Evolutionary conservation across 2,888 invertebrate species (phyloP).

Genomic region (Nomada ferruginata): DNA sequence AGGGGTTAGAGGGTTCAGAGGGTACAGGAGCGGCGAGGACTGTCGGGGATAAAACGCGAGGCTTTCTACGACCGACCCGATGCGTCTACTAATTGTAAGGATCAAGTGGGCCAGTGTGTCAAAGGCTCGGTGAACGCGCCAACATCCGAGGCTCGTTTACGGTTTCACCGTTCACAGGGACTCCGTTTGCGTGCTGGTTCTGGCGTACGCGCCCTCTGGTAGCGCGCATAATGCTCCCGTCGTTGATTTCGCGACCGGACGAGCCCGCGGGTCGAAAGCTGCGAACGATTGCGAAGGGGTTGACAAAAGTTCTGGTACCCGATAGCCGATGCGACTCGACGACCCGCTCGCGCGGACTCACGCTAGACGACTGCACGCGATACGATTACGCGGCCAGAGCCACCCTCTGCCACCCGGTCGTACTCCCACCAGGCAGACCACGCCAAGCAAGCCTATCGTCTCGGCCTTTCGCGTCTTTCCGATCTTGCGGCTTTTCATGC

Average conservation of each 20-base stretch:
- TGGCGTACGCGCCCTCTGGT: slow-evolving; percentile 68
- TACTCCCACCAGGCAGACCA: slow-evolving; percentile 48
- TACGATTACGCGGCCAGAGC: slow-evolving; percentile 79
- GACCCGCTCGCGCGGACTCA: slow-evolving; percentile 78
- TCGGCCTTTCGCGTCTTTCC: slow-evolving; percentile 30
- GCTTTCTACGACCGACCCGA: slow-evolving; percentile 52
- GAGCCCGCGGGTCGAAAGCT: not conserved
- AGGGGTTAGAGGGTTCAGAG: not conserved
- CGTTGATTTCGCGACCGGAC: slow-evolving; percentile 19
- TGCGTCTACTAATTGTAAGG: slow-evolving; percentile 56
- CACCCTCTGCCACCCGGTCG: slow-evolving; percentile 67
- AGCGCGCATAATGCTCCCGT: slow-evolving; percentile 73
- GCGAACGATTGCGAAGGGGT: slow-evolving; percentile 5
- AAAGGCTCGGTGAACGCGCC: slow-evolving; percentile 65
- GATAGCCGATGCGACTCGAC: slow-evolving; percentile 38
- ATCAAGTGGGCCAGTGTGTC: slow-evolving; percentile 69
- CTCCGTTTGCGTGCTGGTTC: slow-evolving; percentile 57
- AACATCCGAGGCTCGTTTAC: slow-evolving; percentile 55
- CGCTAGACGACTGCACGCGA: slow-evolving; percentile 82
- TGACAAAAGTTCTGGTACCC: not conserved
- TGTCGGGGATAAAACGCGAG: slow-evolving; percentile 46
- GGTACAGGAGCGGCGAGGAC: slow-evolving; percentile 4
- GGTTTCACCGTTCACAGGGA: slow-evolving; percentile 56
- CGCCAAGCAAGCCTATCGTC: slow-evolving; percentile 28
- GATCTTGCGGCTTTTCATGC: not conserved